Evolutionary conservation across 1,140 invertebrate species (phyloP), one percentile per base, ranked within the genome.

Genomic region (Musca vetustissima): DNA sequence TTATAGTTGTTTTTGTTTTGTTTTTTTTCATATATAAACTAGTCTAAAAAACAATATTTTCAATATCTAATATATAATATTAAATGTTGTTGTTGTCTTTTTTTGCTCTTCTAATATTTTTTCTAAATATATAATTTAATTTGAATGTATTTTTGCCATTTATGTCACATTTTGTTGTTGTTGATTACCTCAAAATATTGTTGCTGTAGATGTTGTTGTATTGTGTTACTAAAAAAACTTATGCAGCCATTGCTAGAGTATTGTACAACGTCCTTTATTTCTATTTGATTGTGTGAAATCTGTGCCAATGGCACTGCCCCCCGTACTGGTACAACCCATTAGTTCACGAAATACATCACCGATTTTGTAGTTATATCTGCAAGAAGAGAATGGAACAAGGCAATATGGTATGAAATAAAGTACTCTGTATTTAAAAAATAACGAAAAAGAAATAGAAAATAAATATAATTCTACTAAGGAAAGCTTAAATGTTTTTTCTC

Each of bases 201-300:
- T 52, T 52, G 1, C 24, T 67, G 36, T 50, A 28, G 22, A n/a
- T n/a, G n/a, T n/a, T 43, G 32, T 49, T n/a, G n/a, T 49, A 14
- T 67, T 67, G 48, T 67, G 66, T n/a, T 11, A 9, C 36, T 59
- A 59, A 70, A 80, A 75, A 75, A 81, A 76, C 75, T 76, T 81
- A 76, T 78, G 75, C 76, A 79, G 77, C 76, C 76, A 76, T 80
- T 78, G 79, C 79, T 82, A 82, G 70, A 82, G 80, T 77, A 82
- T 82, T 78, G 80, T 82, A 75, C 80, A 82, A 74, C 80, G 80
- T 77, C 80, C 80, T 80, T 82, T 82, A 78, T 80, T 82, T 69
- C 80, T 82, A 80, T 73, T 75, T 80, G 80, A 82, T 82, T 81
- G 80, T 77, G 80, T 78, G 71, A 74, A 82, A 48, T 82, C 80